Base-by-base conservation (phyloP, 2,888 invertebrate genomes). In the Drosophila incognita region DNA sequence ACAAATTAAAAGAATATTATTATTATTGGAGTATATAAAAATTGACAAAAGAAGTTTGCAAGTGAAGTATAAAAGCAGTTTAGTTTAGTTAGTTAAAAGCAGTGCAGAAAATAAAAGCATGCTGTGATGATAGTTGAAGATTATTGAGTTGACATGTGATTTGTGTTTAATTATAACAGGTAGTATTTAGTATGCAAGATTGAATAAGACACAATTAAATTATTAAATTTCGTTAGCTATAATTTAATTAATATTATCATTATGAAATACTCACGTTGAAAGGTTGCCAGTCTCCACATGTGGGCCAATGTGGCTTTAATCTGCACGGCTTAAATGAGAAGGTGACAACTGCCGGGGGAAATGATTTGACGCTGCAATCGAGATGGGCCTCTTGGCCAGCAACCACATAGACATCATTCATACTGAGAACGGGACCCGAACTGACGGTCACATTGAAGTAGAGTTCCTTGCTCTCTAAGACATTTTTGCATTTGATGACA, bases 301-400 rank as follows among this genome's bases (percentile, higher is more conserved):
- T 79, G 4, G 93, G 93, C 93, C 93, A 93, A 42, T 88, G 83
- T 0, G 93, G 92, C n/a, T 81, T 74, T 24, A 92, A 84, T 36
- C 92, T 92, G 74, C 95, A 95, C 5, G 93, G 92, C 29, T 92
- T 91, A 75, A 94, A 95, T 11, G 77, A 90, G 95, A 96, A 96
- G 6, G 92, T 90, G 8, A 96, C 93, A 0, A 91, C 83, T 0
- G 96, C 94, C n/a, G 87, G 65, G 0, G 96, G 96, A 91, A 94
- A 94, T 1, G 95, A 95, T 21, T 92, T 91, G 2, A 94, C 94
- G 11, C 84, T 84, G 83, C 96, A 96, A n/a, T 90, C 84, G 6
- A 96, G 87, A 33, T 88, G 89, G 0, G 92, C 93, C 11, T 86
- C 86, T 42, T 92, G 89, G n/a, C 94, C 93, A 7, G 92, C 90